Evolutionary conservation across 1,140 invertebrate genomes (phyloP).

Genomic region (Hypsibius dujardini): DNA sequence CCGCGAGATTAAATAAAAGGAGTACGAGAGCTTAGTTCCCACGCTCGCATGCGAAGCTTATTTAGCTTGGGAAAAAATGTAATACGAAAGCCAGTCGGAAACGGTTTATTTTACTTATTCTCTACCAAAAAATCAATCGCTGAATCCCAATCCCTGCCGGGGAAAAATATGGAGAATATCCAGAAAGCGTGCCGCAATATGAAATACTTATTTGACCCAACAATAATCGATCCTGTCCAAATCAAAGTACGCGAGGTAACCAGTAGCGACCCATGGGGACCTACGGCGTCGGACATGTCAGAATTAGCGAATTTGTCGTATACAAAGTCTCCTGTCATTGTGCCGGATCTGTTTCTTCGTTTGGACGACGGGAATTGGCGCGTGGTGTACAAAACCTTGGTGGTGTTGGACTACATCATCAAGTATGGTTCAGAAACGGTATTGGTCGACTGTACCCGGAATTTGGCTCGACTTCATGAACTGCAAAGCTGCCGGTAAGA

Average conservation of each 20-base stretch:
- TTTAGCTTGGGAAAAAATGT: no score
- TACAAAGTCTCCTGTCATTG: background rate
- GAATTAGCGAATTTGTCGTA: background rate
- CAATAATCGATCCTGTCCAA: no score
- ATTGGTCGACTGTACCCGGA: background rate
- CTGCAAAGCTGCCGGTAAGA: background rate
- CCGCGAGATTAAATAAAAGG: no score
- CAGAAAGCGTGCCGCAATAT: no score
- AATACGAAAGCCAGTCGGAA: no score
- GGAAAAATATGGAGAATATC: no score
- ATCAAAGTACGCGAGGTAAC: background rate
- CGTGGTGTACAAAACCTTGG: background rate
- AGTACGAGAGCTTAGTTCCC: no score
- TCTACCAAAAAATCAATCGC: no score
- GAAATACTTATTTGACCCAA: no score
- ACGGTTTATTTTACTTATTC: no score
- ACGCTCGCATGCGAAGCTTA: no score
- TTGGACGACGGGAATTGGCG: background rate
- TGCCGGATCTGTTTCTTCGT: background rate
- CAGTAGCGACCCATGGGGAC: slow-evolving; percentile 10
- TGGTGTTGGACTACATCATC: background rate
- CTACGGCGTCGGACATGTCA: background rate
- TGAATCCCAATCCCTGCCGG: no score
- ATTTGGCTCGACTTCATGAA: background rate
- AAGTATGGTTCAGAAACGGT: slow-evolving; percentile 3